Evolutionary conservation across 1,140 invertebrate species (phyloP).

Genomic region (Cataglyphis hispanica): DNA sequence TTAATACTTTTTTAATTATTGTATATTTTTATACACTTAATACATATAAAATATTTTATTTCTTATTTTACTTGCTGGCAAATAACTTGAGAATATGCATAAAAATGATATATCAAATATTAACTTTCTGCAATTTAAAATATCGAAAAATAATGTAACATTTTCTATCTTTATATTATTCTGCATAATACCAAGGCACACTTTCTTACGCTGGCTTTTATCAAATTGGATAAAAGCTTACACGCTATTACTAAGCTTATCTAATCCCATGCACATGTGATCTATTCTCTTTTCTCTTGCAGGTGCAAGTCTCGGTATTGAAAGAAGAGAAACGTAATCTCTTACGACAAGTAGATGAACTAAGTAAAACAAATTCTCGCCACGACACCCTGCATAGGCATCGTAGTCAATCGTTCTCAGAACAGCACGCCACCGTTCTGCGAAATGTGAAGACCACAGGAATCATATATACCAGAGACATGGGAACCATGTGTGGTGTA

Average conservation of each 20-base stretch:
- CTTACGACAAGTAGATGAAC: conserved; percentile 87
- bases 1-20: background rate
- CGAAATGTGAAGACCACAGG: conserved; percentile 72
- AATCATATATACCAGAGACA: conserved; percentile 86
- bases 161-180: background rate
- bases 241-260: conserved; percentile 33
- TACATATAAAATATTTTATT: background rate
- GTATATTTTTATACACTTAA: background rate
- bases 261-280: background rate
- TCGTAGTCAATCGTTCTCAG: conserved; percentile 84
- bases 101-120: background rate
- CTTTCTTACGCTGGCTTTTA: conserved; percentile 31
- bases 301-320: conserved; percentile 90
- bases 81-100: background rate
- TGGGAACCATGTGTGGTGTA: conserved; percentile 89
- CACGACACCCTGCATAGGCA: conserved; percentile 82
- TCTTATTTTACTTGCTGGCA: background rate
- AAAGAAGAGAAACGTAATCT: conserved; percentile 92
- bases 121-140: background rate
- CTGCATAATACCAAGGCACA: background rate
- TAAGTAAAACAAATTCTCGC: conserved; percentile 74
- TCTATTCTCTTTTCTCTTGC: conserved; percentile 41
- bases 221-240: conserved; percentile 13
- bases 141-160: background rate
- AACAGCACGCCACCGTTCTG: conserved; percentile 65